Base-by-base conservation (phyloP, 2,113 vertebrate species). In the Isichthys henryi region DNA sequence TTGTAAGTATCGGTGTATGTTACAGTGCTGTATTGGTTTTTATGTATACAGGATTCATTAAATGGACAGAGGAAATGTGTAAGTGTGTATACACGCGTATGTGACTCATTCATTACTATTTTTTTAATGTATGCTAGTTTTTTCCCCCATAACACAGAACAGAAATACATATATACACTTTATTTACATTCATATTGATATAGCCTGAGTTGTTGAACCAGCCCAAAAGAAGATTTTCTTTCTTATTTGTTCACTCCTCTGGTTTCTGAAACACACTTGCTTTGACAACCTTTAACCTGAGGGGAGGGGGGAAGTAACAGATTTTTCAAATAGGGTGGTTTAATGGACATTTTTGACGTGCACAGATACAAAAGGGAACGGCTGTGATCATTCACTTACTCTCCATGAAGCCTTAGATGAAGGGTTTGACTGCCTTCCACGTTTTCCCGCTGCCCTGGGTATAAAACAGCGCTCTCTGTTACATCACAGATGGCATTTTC, bases 11-110 rank as follows among this genome's bases (percentile, higher is more conserved):
- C 5, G 48, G 50, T 53, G 85, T 87, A 39, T 35, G 48, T 87
- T 56, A 87, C 85, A 52, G 27, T 87, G 49, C 23, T 87, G 85
- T 87, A 87, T 13, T 87, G 50, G 23, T 52, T 53, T 87, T 27
- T 35, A 87, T 53, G 48, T 23, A 53, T 87, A 87, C 85, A 31
- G 27, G 27, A 53, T 87, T 84, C 82, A 84, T 46, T 84, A 84
- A 84, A 84, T 84, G 82, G 43, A 84, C 82, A 48, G 82, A 48
- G 8, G 82, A 84, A 48, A 23, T 11, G 82, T 84, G 82, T 23
- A 58, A 58, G 62, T 70, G 62, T 70, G 8, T 84, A 49, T 49
- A 84, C 21, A 84, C 43, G 13, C 11, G 74, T 39, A 43, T 43
- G 70, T 77, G 74, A 80, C 35, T 84, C 45, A 84, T 86, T 56